Evolutionary conservation across 2,888 invertebrate genomes (phyloP), one percentile per base, ranked within the genome.

Genomic region (Ethmia dodecea): DNA sequence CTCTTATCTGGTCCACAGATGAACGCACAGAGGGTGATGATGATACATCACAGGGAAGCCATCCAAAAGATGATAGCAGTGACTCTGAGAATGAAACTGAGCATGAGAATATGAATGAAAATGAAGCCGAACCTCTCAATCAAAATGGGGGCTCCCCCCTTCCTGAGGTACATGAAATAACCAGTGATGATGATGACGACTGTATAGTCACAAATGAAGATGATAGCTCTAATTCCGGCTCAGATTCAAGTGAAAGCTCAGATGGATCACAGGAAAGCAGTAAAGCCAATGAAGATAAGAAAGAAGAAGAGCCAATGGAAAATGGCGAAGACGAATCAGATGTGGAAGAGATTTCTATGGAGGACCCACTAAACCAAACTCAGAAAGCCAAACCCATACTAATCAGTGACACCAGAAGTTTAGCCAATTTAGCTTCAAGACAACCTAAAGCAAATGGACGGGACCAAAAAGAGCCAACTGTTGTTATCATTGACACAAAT

Each of bases 401-500:
- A 31, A 90, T 93, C 0, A 93, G 89, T 74, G 93, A 93, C 53
- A 92, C 93, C 0, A 93, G 92, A 70, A 87, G 89, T 34, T 76
- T 93, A 40, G 91, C 90, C 9, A 92, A 93, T 62, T 88, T 92
- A 35, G 91, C 93, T 8, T 83, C 89, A 13, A 91, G 92, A 60
- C 78, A 77, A 51, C 48, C 72, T 20, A 79, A 70, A 43, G 44
- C 75, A 33, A 77, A 77, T 55, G 67, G 72, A 4, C 75, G 77
- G 45, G 87, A 87, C 45, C 90, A 91, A 64, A 91, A 94, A 62
- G 91, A 94, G 70, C 93, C 94, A 1, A 93, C 93, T 5, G 87
- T 95, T 52, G 94, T 94, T 33, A 94, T 94, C 37, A 94, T 94
- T 55, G 94, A 95, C 58, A 94, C 94, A n/a, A 94, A 94, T 81